Evolutionary conservation across 2,797 vertebrate genomes (phyloP), one percentile per base, ranked within the genome.

Genomic region (Aulostomus chinensis): DNA sequence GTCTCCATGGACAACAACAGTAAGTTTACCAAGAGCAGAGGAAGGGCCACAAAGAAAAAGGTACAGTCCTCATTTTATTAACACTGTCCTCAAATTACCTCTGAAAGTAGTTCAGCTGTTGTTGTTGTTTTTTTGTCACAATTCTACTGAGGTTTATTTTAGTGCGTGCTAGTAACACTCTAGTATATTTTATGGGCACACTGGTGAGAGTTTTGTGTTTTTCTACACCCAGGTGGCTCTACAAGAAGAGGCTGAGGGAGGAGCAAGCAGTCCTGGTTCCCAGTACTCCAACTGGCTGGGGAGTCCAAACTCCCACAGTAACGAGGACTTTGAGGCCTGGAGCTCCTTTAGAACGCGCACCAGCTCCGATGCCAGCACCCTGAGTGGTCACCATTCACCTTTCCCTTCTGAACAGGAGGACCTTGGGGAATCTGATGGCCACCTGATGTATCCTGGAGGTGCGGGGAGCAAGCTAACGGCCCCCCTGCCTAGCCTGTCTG

Each of bases 1-100:
- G 92, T 93, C 0, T 99, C 97, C 55, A 98, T 99, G 97, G 97
- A 99, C 89, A 98, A 97, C 91, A 98, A 94, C 91, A 97, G 95
- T 79, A 99, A 98, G 75, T 93, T 98, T 60, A 84, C 93, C 14
- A 99, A 96, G 89, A 97, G 95, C 86, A 91, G 93, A 71, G 95
- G 96, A 65, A 92, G 95, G 48, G 97, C 96, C n/a, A 90, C 95
- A 21, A 99, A 98, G 91, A 99, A 99, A 79, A 99, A 99, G 90
- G 94, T 91, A 68, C 8, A 11, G 9, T 12, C 22, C 5, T n/a
- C 2, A 8, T 24, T 59, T 31, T 25, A 31, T 51, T 24, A n/a
- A 17, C 20, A 28, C 18, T n/a, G n/a, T n/a, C n/a, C n/a, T n/a
- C n/a, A n/a, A n/a, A n/a, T n/a, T n/a, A n/a, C n/a, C n/a, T n/a